phyloP scores from a whole-genome alignment of 2,113 vertebrate species.

The Pachypanchax playfairii region DNA sequence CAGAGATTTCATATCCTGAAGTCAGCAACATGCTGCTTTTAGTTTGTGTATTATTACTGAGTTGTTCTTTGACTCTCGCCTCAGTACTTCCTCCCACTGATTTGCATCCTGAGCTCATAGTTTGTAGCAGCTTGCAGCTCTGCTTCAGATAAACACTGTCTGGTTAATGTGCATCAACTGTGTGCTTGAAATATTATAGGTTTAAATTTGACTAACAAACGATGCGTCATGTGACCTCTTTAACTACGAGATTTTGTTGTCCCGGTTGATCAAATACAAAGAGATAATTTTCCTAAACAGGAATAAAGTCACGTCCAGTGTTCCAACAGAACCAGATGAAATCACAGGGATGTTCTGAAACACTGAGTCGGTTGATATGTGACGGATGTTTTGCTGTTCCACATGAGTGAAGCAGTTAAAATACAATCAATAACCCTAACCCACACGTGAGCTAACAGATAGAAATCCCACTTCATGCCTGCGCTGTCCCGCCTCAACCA shows the following conservation, averaged over 20 bases:
- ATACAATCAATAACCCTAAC: too few relatives aligned
- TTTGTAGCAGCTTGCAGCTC: constrained; percentile 23
- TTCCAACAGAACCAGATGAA: not conserved
- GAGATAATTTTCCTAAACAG: not conserved
- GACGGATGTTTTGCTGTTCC: too few relatives aligned
- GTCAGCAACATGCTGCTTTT: too few relatives aligned
- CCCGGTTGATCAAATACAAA: not conserved
- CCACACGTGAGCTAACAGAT: too few relatives aligned
- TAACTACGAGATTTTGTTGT: not conserved
- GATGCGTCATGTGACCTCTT: not conserved
- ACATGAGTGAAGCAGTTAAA: constrained; percentile 4
- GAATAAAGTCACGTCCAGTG: fast-evolving
- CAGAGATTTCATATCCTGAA: too few relatives aligned
- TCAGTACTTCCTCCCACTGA: not conserved
- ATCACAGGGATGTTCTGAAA: too few relatives aligned
- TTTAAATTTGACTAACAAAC: constrained; percentile 41
- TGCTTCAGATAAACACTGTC: not conserved
- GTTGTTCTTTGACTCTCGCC: too few relatives aligned
- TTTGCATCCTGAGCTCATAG: constrained; percentile 19
- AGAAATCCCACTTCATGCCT: too few relatives aligned
- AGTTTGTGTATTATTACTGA: too few relatives aligned
- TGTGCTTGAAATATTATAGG: not conserved
- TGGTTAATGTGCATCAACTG: not conserved
- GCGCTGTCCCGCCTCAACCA: not conserved
- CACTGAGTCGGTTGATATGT: too few relatives aligned